Evolutionary conservation across 2,797 vertebrate species (phyloP).

Genomic region (Pristis pectinata): DNA sequence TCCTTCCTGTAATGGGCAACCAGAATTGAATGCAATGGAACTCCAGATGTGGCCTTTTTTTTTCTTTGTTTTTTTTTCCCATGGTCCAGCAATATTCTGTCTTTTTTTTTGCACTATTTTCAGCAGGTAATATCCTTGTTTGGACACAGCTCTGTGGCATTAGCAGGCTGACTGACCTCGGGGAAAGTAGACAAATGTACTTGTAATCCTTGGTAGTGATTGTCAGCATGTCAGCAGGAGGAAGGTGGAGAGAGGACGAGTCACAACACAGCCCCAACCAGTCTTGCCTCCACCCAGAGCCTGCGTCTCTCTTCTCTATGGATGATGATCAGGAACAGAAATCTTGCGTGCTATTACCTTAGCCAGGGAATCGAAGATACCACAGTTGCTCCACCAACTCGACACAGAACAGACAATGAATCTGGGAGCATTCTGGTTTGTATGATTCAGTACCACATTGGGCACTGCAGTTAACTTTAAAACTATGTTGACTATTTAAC

Average conservation of each 20-base stretch:
- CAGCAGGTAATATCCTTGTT: not conserved
- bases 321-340: not conserved
- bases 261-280: not conserved
- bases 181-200: not conserved
- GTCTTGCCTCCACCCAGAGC: not conserved
- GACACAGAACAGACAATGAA: not conserved
- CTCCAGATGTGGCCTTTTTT: too few relatives aligned
- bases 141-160: not conserved
- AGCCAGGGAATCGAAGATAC: constrained; percentile 2
- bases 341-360: constrained; percentile 15
- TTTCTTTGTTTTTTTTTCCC: too few relatives aligned
- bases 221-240: not conserved
- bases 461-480: not conserved
- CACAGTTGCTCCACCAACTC: not conserved
- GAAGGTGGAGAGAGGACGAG: not conserved
- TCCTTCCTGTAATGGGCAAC: too few relatives aligned
- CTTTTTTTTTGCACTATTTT: not conserved
- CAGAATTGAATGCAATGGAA: too few relatives aligned
- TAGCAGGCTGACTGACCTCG: not conserved
- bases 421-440: constrained; percentile 7
- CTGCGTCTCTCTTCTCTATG: not conserved
- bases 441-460: not conserved
- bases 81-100: not conserved
- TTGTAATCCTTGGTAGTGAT: too few relatives aligned
- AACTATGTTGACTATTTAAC: not conserved